Conservation (phyloP, 2,888 invertebrate species). For the Diplolepis rosae region DNA sequence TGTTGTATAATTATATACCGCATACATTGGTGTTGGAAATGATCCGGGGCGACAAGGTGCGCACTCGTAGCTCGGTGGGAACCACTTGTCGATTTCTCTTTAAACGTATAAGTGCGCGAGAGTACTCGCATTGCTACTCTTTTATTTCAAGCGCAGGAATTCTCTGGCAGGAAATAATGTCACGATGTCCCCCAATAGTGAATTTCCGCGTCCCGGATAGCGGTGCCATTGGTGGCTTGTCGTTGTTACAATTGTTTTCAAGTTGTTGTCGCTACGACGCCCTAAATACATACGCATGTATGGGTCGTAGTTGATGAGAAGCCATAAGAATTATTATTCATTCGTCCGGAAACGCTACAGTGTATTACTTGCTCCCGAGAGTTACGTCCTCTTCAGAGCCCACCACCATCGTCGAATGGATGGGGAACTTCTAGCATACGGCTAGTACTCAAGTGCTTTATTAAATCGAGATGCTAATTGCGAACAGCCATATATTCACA, state of each 20-base stretch:
- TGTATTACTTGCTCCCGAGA: conserved; percentile 63
- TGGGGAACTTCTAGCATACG: conserved; percentile 67
- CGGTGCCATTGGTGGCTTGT: conserved; percentile 27
- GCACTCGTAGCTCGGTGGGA: conserved; percentile 66
- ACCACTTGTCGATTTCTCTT: conserved; percentile 67
- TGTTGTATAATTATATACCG: too few species aligned
- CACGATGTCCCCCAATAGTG: conserved; percentile 39
- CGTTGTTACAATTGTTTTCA: conserved; percentile 50
- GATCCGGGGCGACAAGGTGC: conserved; percentile 61
- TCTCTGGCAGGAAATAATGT: conserved; percentile 47
- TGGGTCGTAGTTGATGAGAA: conserved; percentile 31
- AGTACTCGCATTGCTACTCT: conserved; percentile 41
- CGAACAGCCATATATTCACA: conserved; percentile 31
- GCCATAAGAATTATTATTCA: conserved; percentile 66
- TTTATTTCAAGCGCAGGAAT: conserved; percentile 68
- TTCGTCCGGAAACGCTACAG: conserved; percentile 71
- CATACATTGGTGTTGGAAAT: conserved; percentile 17
- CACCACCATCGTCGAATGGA: conserved; percentile 34
- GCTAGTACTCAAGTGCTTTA: conserved; percentile 62
- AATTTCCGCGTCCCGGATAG: conserved; percentile 20
- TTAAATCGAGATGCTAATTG: conserved; percentile 71
- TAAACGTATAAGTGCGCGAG: conserved; percentile 8
- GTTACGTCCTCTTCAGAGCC: conserved; percentile 55
- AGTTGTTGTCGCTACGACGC: conserved; percentile 39
- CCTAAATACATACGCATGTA: conserved; percentile 30